phyloP scores from a whole-genome alignment of 2,797 vertebrate species.

The Limosa lapponica region DNA sequence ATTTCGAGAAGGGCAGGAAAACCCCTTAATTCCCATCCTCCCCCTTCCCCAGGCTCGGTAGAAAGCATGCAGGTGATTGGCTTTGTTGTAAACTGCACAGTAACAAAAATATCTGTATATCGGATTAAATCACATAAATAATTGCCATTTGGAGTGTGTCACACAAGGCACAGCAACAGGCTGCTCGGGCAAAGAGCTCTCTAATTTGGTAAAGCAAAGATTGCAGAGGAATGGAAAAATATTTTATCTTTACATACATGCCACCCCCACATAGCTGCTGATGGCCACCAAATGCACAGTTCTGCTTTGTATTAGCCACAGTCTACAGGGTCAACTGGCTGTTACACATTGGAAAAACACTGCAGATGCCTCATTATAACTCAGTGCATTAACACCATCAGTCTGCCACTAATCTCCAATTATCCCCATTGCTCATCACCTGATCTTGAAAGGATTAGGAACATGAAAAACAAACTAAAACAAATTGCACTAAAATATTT shows the following conservation, averaged over 20 bases:
- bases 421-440: not conserved
- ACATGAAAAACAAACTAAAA: not conserved
- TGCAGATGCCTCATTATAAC: not conserved
- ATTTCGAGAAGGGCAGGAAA: not conserved
- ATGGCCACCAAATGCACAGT: not conserved
- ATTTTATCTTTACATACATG: not conserved
- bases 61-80: fast-evolving
- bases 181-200: not conserved
- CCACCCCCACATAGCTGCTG: not conserved
- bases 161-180: not conserved
- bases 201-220: not conserved
- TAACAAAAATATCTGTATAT: not conserved
- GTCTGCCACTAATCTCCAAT: not conserved
- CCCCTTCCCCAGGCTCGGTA: not conserved
- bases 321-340: not conserved
- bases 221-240: not conserved
- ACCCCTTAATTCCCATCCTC: not conserved
- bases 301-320: not conserved
- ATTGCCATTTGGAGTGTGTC: not conserved
- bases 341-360: not conserved
- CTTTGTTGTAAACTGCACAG: not conserved
- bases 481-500: not conserved
- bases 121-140: not conserved
- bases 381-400: not conserved
- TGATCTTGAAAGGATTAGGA: not conserved